Evolutionary conservation across 1,140 invertebrate species (phyloP), one percentile per base, ranked within the genome.

Genomic region (Mya arenaria): DNA sequence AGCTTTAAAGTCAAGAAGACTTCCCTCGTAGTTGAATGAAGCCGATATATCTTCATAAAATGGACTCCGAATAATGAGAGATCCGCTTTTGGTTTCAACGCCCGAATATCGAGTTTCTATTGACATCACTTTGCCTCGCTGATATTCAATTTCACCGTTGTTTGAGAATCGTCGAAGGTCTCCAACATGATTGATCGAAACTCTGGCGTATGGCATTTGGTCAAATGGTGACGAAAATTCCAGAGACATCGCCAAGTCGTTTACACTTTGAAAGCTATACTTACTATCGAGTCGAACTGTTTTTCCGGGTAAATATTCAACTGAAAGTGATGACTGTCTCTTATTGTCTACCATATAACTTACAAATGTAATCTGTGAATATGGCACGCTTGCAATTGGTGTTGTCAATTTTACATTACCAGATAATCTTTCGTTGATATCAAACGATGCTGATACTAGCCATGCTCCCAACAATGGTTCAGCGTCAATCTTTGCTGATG

Each of bases 1-100:
- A 19, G 66, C 39, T 25, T 28, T 39, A 34, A 81, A 72, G 30
- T 32, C n/a, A 8, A 36, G 32, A 60, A 17, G 58, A n/a, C 25
- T 23, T 71, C 83, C 85, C 36, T 81, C 58, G 56, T 89, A 85
- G 13, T 63, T 63, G 79, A 89, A 79, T 39, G 60, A 48, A 15
- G 71, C 63, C 8, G 73, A 58, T 6, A 89, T 79, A 32, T 88
- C 78, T 23, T 83, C 62, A 15, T 34, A 32, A 77, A 83, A 73
- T 39, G 87, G 84, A 34, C 82, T 77, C 25, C 66, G 79, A 13
- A 87, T 25, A 62, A 37, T 65, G 1, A 88, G 10, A 25, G 72
- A 63, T 48, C 81, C 85, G 23, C 79, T 63, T 19, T 60, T n/a
- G 6, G 48, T 65, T n/a, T 71, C 72, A 23, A 71, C 23, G 0